phyloP scores from a whole-genome alignment of 1,140 invertebrate species.

The Drosophila tsacasi region DNA sequence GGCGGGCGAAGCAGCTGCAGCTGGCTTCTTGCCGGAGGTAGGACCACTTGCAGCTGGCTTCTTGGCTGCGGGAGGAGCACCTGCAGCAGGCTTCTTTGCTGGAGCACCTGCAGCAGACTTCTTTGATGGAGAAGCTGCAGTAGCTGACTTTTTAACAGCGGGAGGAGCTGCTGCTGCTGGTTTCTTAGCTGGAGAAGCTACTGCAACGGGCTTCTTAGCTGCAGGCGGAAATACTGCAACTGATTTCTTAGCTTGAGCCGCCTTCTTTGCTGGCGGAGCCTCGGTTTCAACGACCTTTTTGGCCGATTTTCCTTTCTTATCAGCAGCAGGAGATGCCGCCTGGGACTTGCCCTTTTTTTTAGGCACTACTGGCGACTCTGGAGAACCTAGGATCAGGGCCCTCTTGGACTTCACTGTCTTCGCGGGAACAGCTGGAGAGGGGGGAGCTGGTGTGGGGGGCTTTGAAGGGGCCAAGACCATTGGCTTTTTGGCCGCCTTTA shows the following conservation, averaged over 20 bases:
- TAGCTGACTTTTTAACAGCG: slow-evolving; percentile 9
- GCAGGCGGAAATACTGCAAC: not conserved
- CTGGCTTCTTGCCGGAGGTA: slow-evolving; percentile 6
- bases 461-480: slow-evolving; percentile 60
- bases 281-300: slow-evolving; percentile 13
- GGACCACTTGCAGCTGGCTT: not conserved
- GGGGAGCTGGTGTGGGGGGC: slow-evolving; percentile 42
- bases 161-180: not conserved
- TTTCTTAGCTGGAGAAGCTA: slow-evolving; percentile 8
- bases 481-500: slow-evolving; percentile 44
- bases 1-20: not conserved
- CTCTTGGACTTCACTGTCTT: slow-evolving; percentile 3
- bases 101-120: not conserved
- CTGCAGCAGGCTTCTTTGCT: not conserved
- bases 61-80: not conserved
- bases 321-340: not conserved
- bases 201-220: not conserved
- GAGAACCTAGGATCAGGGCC: slow-evolving; percentile 23
- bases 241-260: slow-evolving; percentile 9
- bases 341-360: slow-evolving; percentile 33
- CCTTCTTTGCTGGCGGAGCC: not conserved
- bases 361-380: slow-evolving; percentile 24
- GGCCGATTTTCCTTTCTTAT: slow-evolving; percentile 2
- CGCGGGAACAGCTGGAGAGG: slow-evolving; percentile 5
- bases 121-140: not conserved